A percentile compares a stretch with the other conserved stretches of the same genome.
These are phyloP conservation scores for Metopia argyrocephala DNA, from an alignment of 2,888 invertebrate genomes.

Conservation along the genomic window DNA sequence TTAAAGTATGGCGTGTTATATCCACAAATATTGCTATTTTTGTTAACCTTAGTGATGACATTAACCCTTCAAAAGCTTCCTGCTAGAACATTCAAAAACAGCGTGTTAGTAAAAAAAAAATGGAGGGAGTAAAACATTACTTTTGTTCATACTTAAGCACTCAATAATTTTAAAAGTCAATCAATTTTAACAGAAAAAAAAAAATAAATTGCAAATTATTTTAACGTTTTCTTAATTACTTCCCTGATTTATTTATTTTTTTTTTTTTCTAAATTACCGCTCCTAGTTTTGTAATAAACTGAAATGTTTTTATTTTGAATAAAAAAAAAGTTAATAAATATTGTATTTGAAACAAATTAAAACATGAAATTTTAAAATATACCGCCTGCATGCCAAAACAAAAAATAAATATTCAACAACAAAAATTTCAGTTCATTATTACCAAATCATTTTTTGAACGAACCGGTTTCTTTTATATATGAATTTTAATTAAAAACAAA, in stretches of 20 bases:
- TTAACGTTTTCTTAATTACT: constrained; percentile 17
- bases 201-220: background rate
- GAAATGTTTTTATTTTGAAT: background rate
- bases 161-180: background rate
- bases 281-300: background rate
- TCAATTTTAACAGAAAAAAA: background rate
- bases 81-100: background rate
- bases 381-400: constrained; percentile 8
- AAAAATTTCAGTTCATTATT: constrained; percentile 2
- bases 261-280: constrained; percentile 14
- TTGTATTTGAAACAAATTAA: background rate
- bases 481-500: background rate
- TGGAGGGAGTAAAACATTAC: background rate
- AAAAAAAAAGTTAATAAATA: background rate
- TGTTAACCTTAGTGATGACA: constrained; percentile 8
- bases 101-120: background rate
- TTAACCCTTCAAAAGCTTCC: constrained; percentile 25
- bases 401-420: background rate
- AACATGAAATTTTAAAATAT: constrained; percentile 4
- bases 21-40: background rate
- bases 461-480: constrained; percentile 20
- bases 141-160: background rate
- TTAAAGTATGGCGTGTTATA: no score
- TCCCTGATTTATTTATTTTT: constrained; percentile 9
- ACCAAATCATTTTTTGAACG: background rate